Base-by-base conservation (phyloP, 2,113 vertebrate species). In the Cyprinodon tularosa region DNA sequence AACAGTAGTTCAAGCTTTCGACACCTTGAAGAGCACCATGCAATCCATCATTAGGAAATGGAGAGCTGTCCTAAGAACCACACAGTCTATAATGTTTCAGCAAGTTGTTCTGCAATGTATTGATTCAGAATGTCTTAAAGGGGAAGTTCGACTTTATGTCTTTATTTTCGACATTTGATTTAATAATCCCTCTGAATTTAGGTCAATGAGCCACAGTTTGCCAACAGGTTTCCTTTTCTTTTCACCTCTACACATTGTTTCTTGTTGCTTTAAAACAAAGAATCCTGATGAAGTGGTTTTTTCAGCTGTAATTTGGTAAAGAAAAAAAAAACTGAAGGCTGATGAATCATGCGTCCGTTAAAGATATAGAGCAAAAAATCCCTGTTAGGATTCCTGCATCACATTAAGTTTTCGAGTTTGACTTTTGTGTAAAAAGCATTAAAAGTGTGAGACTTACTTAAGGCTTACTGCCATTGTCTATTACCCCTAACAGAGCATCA, bases 401-500 rank as follows among this genome's bases (percentile, higher is more conserved):
- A 50, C 50, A 42, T 39, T 44, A 57, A 80, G 71, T 71, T 12
- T 62, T 78, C 13, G 42, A 69, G 39, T 74, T 80, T 4, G 62
- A 66, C 67, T 47, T 10, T n/a, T 74, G 59, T 7, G 68, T 75
- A 76, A 39, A 15, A 62, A 61, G 67, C 66, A 76, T 68, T 73
- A 20, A 57, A 80, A 67, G 74, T 73, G 73, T 29, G 68, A 77
- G 66, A 80, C 78, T 74, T 69, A 37, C 76, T 78, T 73, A 42
- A 81, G 20, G 62, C 68, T 77, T 76, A 77, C 67, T 74, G 76
- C 72, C 66, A 63, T 77, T 71, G 67, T 74, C 79, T 72, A 77
- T 82, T 60, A 64, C 66, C 68, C 29, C 66, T 64, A 81, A 80
- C 84, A 70, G 72, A 79, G 78, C 39, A 71, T 82, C 85, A 88